Base-by-base conservation (phyloP, 1,140 invertebrate species). In the Musca vetustissima region DNA sequence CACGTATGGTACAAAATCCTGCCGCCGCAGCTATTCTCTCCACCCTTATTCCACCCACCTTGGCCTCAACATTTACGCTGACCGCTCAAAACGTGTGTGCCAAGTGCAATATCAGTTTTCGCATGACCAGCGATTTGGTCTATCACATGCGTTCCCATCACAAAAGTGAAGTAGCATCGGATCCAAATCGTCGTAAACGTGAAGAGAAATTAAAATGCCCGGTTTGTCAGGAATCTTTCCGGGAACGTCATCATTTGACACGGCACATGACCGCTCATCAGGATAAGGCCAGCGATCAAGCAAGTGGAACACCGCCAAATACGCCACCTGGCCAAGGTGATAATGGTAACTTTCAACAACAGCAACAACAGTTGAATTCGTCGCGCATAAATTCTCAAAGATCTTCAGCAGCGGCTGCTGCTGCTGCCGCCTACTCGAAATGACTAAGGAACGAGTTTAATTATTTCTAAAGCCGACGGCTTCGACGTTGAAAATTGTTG, bases 101-200 rank as follows among this genome's bases (percentile, higher is more conserved):
- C 59, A 98, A 98, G 84, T 99, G 96, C 84, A 98, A 97, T 81
- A 91, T 98, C 52, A 95, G 93, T 53, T 99, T 99, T 77, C 86
- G 96, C 47, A 98, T 99, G 96, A 99, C 97, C 24, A 97, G 95
- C 22, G 97, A 99, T 78, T 84, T 99, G 52, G 97, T 99, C 14
- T 98, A 98, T 80, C 97, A 99, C 78, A 98, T 99, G 96, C 85
- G 96, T 22, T 95, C 93, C 0, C 94, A 97, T 80, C 95, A 97
- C 82, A 96, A 96, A 82, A 91, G 89, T 73, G 93, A 95, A 74
- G 84, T 85, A 1, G 78, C 84, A 4, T 88, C 88, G 15, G 91
- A 94, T 74, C 85, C 89, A 2, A 89, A 91, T 69, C 89, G 92
- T 65, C 87, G 93, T 76, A 88, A 93, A 67, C 85, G 93, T 22